Base-by-base conservation (phyloP, 2,888 invertebrate genomes). In the Agrotis segetum region DNA sequence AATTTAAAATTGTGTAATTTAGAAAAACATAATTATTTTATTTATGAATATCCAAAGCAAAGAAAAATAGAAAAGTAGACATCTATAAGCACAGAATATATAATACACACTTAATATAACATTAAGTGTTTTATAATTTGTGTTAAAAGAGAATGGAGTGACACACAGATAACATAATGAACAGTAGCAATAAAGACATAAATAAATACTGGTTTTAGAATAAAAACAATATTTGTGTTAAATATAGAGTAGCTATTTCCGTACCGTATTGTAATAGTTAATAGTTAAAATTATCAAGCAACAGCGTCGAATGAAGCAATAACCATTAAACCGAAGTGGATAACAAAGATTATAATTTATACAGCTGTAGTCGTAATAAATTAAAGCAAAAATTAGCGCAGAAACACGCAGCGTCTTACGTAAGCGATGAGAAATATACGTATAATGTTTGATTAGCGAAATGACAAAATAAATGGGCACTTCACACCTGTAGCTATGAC, bases 401-500 rank as follows among this genome's bases (percentile, higher is more conserved):
- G 47, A 46, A 47, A 58, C 58, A 67, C 67, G 52, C 58, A 68
- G 46, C 24, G 46, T 13, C 24, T 70, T 67, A 61, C 56, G 58
- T 66, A 63, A 68, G 55, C 67, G 56, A 56, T 62, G 21, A 65
- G 17, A 71, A 60, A 65, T 70, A 52, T 68, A n/a, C n/a, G n/a
- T n/a, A 62, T 63, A 64, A 77, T 70, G 76, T 79, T 82, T 77
- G 82, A 85, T 85, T 81, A 87, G 83, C 77, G 65, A 73, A 71
- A 66, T 68, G 73, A 80, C 77, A 76, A 77, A 82, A 74, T 74
- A 71, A 77, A 79, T 74, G 72, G 73, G 68, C 79, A 67, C 65
- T 74, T 78, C 53, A 69, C 89, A 90, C 89, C 88, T 88, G 88
- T 85, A 86, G 83, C 84, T 80, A 53, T 64, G 67, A 79, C 63